Percentiles rank a stretch among this genome's conserved stretches.
Evolutionary conservation across 2,113 vertebrate species (phyloP).

Genomic region (Notiomystis cincta): DNA sequence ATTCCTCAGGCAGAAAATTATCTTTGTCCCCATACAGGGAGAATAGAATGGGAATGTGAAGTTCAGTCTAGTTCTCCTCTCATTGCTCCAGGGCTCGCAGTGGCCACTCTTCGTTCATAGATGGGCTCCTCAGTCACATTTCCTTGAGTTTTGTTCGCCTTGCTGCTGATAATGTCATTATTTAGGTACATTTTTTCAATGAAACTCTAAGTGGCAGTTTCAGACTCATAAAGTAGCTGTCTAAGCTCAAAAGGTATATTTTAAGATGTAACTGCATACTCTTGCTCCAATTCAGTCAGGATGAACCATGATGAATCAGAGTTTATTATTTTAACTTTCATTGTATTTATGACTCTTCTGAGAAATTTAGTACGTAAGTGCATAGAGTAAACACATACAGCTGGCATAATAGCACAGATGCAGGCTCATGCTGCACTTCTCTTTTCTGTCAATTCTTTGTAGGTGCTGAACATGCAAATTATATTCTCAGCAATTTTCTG

Average conservation of each 20-base stretch:
- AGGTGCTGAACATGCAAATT: background rate
- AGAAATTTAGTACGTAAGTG: background rate
- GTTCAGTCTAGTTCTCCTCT: fast-evolving
- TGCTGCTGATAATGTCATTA: background rate
- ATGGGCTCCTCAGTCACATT: background rate
- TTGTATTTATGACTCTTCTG: background rate
- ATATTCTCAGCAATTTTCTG: background rate
- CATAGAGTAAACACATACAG: background rate
- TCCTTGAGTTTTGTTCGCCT: background rate
- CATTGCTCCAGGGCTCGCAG: fast-evolving
- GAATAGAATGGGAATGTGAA: background rate
- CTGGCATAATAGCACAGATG: background rate
- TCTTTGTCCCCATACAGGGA: background rate
- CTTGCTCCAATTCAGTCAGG: background rate
- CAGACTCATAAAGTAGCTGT: background rate
- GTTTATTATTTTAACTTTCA: conserved; percentile 22
- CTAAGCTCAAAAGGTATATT: background rate
- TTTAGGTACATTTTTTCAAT: background rate
- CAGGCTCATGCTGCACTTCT: background rate
- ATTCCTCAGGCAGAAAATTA: background rate
- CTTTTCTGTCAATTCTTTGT: conserved; percentile 1
- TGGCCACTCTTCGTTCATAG: background rate
- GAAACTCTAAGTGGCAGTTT: background rate
- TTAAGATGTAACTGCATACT: background rate
- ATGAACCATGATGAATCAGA: conserved; percentile 7